A percentile compares a stretch with the other conserved stretches of the same genome.
Conservation (phyloP, 2,797 vertebrate species). For the Paedocypris micromegethes region DNA sequence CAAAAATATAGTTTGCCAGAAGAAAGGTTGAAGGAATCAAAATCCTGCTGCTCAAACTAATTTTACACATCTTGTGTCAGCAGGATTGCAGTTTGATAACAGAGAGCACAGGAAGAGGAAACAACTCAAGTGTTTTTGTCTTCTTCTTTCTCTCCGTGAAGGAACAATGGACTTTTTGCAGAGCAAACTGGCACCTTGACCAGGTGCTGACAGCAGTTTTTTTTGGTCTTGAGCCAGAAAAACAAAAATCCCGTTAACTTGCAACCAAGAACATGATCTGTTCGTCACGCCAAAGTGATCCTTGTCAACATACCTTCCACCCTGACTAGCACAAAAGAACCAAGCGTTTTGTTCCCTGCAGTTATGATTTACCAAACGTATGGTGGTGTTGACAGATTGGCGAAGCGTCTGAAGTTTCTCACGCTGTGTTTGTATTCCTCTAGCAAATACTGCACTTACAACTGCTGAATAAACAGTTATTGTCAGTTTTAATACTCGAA, state of each 20-base stretch:
- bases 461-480: too few relatives aligned
- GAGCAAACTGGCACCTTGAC: slow-evolving; percentile 27
- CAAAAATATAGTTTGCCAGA: slow-evolving; percentile 7
- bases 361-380: slow-evolving; percentile 13
- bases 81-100: slow-evolving; percentile 13
- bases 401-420: neutral
- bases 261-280: slow-evolving; percentile 42
- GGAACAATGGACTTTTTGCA: slow-evolving; percentile 14
- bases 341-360: neutral
- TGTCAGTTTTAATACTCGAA: too few relatives aligned
- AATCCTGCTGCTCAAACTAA: slow-evolving; percentile 20
- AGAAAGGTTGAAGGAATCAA: slow-evolving; percentile 9
- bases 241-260: slow-evolving; percentile 41
- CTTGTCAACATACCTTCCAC: slow-evolving; percentile 30
- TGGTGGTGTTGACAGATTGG: slow-evolving; percentile 9
- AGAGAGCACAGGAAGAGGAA: slow-evolving; percentile 30
- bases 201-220: slow-evolving; percentile 35
- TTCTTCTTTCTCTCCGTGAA: slow-evolving; percentile 22
- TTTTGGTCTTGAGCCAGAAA: slow-evolving; percentile 31
- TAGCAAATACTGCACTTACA: too few relatives aligned
- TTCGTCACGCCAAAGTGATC: slow-evolving; percentile 28
- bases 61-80: slow-evolving; percentile 15
- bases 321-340: slow-evolving; percentile 29
- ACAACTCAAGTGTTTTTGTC: slow-evolving; percentile 8
- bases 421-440: slow-evolving; percentile 1